Evolutionary conservation across 2,113 vertebrate genomes (phyloP).

Genomic region (Sebastes fasciatus): DNA sequence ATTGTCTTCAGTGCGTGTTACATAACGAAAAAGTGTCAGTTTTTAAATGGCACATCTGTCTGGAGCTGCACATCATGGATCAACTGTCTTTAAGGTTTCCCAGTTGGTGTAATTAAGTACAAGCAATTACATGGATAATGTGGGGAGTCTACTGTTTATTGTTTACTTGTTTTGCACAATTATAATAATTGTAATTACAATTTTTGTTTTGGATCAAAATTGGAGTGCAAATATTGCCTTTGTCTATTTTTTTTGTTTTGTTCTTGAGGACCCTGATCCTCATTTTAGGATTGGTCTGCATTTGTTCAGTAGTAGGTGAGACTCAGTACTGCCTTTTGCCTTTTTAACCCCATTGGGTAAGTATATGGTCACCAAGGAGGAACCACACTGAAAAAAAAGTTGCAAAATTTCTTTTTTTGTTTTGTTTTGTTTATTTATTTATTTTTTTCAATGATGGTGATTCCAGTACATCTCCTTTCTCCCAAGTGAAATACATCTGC

Average conservation of each 20-base stretch:
- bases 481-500: conserved; percentile 54
- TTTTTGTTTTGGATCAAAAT: conserved; percentile 47
- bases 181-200: no score
- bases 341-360: conserved; percentile 71
- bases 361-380: conserved; percentile 55
- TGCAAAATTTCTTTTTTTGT: conserved; percentile 16
- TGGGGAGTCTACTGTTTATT: neutral
- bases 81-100: conserved; percentile 15
- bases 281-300: conserved; percentile 51
- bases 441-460: conserved; percentile 21
- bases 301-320: conserved; percentile 59
- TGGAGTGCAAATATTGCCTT: conserved; percentile 67
- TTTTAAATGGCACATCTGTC: conserved; percentile 25
- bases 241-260: conserved; percentile 28
- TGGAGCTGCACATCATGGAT: conserved; percentile 46
- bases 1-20: conserved; percentile 18
- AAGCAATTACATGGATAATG: neutral
- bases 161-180: no score
- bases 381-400: conserved; percentile 44
- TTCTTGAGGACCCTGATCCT: conserved; percentile 14
- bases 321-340: conserved; percentile 73
- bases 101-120: conserved; percentile 9
- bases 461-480: conserved; percentile 32
- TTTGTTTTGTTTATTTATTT: neutral
- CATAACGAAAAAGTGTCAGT: conserved; percentile 29